phyloP scores from a whole-genome alignment of 2,797 vertebrate genomes.

The Amphiprion clarkii region DNA sequence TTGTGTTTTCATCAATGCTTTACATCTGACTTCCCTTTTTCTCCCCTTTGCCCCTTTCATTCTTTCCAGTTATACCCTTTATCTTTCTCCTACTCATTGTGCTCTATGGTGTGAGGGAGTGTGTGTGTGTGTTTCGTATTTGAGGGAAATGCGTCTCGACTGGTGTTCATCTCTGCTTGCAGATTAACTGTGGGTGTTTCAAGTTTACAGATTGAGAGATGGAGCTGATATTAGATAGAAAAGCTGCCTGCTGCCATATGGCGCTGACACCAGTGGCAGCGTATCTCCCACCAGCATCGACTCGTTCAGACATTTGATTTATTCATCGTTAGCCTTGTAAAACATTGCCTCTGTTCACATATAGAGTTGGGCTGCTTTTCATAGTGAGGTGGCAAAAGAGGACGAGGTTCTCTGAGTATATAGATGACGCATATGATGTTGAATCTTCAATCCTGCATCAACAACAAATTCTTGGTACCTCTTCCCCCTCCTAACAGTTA shows the following conservation, averaged over 20 bases:
- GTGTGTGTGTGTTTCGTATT: background rate
- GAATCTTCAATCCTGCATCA: conserved; percentile 11
- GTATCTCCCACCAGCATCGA: conserved; percentile 33
- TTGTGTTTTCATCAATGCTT: conserved; percentile 46
- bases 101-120: background rate
- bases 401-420: background rate
- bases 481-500: conserved; percentile 5
- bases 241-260: conserved; percentile 43
- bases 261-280: conserved; percentile 34
- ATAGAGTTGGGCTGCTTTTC: background rate
- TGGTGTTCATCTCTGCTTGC: conserved; percentile 30
- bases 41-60: conserved; percentile 30
- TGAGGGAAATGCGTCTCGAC: conserved; percentile 5
- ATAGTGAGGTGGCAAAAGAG: background rate
- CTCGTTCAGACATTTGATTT: conserved; percentile 28
- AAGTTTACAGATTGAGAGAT: conserved; percentile 45
- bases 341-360: conserved; percentile 10
- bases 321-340: conserved; percentile 28
- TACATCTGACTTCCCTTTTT: conserved; percentile 40
- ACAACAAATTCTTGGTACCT: conserved; percentile 1
- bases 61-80: conserved; percentile 33
- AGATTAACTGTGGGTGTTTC: conserved; percentile 50
- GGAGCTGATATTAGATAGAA: conserved; percentile 36
- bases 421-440: background rate
- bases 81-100: conserved; percentile 21